Evolutionary conservation across 1,140 invertebrate genomes (phyloP).

Genomic region (Physella acuta): DNA sequence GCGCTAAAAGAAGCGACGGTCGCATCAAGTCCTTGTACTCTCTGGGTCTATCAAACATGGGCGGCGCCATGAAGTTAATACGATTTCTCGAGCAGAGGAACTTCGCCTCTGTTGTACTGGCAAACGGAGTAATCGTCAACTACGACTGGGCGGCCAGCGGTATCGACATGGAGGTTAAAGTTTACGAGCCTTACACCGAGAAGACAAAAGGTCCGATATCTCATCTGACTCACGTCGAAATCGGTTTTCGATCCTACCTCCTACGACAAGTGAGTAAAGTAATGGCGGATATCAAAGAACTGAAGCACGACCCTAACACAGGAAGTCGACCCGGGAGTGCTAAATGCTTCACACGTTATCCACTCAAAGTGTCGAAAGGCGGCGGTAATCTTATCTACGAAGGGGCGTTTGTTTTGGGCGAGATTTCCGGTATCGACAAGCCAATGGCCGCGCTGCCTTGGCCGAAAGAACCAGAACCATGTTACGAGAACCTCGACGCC

Average conservation of each 20-base stretch:
- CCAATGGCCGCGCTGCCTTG: slow-evolving; percentile 30
- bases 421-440: slow-evolving; percentile 23
- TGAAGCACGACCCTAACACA: not conserved
- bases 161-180: slow-evolving; percentile 28
- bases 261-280: slow-evolving; percentile 21
- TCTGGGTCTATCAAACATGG: slow-evolving; percentile 20
- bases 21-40: slow-evolving; percentile 27
- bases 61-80: slow-evolving; percentile 12
- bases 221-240: slow-evolving; percentile 27
- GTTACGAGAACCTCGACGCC: slow-evolving; percentile 23
- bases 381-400: slow-evolving; percentile 31
- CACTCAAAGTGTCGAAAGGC: slow-evolving; percentile 30
- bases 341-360: slow-evolving; percentile 24
- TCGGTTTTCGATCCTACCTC: slow-evolving; percentile 20
- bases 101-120: slow-evolving; percentile 30
- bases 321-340: not conserved
- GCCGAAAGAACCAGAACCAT: slow-evolving; percentile 26
- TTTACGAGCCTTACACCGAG: slow-evolving; percentile 23
- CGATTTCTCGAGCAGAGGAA: slow-evolving; percentile 24
- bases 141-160: slow-evolving; percentile 30
- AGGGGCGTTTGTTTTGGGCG: slow-evolving; percentile 31
- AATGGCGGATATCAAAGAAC: not conserved
- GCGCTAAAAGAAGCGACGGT: slow-evolving; percentile 30
- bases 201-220: slow-evolving; percentile 22
- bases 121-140: slow-evolving; percentile 27